These are phyloP conservation scores for Suncus etruscus DNA, from an alignment of 2,113 vertebrate genomes.

Conservation along the genomic window DNA sequence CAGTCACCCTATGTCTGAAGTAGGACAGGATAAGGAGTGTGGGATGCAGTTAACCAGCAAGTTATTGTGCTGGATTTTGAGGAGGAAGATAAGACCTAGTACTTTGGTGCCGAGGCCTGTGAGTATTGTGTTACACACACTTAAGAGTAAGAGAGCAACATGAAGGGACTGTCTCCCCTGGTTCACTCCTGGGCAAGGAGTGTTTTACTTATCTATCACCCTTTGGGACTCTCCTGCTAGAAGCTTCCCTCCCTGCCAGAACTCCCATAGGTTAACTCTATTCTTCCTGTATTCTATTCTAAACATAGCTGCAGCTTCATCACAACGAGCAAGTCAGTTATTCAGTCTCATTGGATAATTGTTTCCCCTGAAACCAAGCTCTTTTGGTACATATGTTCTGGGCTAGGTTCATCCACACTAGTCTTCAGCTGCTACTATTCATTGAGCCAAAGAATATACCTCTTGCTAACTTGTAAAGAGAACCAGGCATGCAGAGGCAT, in stretches of 20 bases:
- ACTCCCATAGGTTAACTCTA: background rate
- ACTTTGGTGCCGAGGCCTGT: too few species aligned
- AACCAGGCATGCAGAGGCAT: background rate
- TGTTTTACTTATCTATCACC: background rate
- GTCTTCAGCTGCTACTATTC: background rate
- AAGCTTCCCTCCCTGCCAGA: background rate
- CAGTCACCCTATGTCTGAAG: background rate
- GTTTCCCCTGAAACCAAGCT: background rate
- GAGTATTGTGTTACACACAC: too few species aligned
- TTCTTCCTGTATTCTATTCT: background rate
- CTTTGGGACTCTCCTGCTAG: background rate
- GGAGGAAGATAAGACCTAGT: background rate
- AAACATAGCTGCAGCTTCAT: background rate
- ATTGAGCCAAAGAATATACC: background rate
- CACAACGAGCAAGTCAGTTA: background rate
- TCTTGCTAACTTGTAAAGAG: accelerated
- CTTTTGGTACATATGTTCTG: background rate
- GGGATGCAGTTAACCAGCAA: background rate
- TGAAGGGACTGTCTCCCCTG: too few species aligned
- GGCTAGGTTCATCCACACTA: background rate
- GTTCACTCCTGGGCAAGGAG: background rate
- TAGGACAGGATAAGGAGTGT: accelerated
- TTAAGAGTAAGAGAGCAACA: too few species aligned
- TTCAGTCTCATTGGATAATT: background rate
- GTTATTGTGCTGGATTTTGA: background rate